A percentile compares a stretch with the other conserved stretches of the same genome.
These are phyloP conservation scores for Theropithecus gelada DNA, from an alignment of 2,113 vertebrate species.

Conservation along the genomic window DNA sequence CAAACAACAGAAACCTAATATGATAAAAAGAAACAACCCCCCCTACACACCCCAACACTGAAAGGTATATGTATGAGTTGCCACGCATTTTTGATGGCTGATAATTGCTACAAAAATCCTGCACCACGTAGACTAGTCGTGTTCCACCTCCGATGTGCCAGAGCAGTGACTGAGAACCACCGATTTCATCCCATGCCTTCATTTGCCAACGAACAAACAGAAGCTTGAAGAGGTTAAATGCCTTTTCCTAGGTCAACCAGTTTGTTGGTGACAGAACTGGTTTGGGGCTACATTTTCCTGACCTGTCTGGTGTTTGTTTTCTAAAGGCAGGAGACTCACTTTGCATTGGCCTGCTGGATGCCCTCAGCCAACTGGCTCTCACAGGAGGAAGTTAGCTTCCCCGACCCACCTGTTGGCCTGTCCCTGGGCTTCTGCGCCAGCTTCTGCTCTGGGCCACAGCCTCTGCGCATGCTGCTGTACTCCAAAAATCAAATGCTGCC, in stretches of 20 bases:
- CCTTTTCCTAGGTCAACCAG: neutral
- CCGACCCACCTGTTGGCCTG: neutral
- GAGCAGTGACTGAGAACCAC: neutral
- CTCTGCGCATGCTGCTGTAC: neutral
- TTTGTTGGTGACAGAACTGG: neutral
- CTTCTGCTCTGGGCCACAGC: conserved; percentile 14
- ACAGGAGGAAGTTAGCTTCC: neutral
- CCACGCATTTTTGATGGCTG: neutral
- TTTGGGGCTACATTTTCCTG: neutral
- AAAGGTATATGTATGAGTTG: neutral
- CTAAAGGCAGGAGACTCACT: neutral
- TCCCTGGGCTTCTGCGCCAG: neutral
- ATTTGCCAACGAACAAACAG: neutral
- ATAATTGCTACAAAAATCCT: neutral
- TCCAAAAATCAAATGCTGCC: conserved; percentile 37
- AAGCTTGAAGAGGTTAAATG: neutral
- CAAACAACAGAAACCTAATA: neutral
- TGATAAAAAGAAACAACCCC: neutral
- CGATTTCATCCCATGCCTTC: neutral
- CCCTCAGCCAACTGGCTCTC: neutral
- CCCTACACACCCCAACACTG: too few species aligned
- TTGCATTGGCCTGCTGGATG: neutral
- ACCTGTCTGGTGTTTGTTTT: conserved; percentile 12
- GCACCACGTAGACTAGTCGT: neutral
- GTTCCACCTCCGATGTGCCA: neutral